Conservation (phyloP, 2,888 invertebrate genomes). For the Sarcophaga caerulescens region DNA sequence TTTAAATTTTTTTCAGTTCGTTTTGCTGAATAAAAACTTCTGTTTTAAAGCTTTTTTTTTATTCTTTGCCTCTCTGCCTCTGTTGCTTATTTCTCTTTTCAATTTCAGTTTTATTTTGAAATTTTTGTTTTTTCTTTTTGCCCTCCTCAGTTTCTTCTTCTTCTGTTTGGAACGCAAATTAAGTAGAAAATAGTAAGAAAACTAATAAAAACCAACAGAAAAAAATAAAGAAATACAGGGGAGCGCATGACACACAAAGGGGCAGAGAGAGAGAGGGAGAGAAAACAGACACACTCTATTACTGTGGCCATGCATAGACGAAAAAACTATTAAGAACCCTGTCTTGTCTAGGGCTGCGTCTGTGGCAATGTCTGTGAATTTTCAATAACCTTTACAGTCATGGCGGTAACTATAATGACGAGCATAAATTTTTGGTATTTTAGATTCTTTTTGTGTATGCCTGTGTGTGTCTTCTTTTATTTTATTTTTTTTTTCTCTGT, state of each 20-base stretch:
- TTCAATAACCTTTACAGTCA: slow-evolving; percentile 60
- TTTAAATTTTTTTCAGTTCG: background rate
- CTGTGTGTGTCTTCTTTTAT: background rate
- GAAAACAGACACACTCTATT: background rate
- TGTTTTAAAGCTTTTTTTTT: slow-evolving; percentile 43
- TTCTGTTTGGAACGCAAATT: slow-evolving; percentile 30
- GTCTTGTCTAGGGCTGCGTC: slow-evolving; percentile 51
- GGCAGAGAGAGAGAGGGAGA: background rate
- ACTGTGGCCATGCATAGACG: background rate
- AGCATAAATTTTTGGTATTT: background rate
- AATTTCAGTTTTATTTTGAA: slow-evolving; percentile 39
- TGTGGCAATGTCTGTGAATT: slow-evolving; percentile 61
- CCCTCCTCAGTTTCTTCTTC: no score
- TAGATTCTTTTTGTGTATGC: background rate
- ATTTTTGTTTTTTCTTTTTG: slow-evolving; percentile 45
- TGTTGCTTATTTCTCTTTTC: background rate
- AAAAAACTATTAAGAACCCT: slow-evolving; percentile 49
- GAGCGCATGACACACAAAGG: background rate
- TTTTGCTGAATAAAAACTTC: slow-evolving; percentile 31
- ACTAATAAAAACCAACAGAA: slow-evolving; percentile 42
- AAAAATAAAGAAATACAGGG: slow-evolving; percentile 6
- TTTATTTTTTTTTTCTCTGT: slow-evolving; percentile 7
- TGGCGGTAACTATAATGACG: slow-evolving; percentile 57
- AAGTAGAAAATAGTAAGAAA: slow-evolving; percentile 51
- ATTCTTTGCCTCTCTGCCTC: background rate